These are phyloP conservation scores for Hylia prasina DNA, from an alignment of 2,113 vertebrate genomes.

Conservation along the genomic window DNA sequence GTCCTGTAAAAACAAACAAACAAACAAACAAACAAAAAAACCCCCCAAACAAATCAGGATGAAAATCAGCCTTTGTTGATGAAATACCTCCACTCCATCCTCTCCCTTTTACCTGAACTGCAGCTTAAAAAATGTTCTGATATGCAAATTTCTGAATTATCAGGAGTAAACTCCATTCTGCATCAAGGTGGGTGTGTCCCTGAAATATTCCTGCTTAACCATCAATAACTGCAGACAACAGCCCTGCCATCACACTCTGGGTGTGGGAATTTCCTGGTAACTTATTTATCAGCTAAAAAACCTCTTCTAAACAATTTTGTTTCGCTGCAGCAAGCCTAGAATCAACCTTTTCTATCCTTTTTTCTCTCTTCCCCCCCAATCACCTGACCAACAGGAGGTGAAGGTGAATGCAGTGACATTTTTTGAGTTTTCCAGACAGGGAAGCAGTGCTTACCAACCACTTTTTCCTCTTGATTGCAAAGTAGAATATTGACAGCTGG, in stretches of 20 bases:
- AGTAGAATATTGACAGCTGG: conserved; percentile 34
- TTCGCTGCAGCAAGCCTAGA: neutral
- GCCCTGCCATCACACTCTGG: no score
- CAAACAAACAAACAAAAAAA: neutral
- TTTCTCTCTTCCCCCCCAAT: fast-evolving
- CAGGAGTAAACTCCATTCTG: neutral
- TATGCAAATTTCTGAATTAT: neutral
- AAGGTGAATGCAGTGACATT: neutral
- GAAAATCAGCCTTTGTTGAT: neutral
- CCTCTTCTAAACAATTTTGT: neutral
- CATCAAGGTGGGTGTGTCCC: neutral
- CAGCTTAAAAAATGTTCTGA: neutral
- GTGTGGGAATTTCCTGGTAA: neutral
- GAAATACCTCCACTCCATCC: neutral
- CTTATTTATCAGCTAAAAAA: neutral
- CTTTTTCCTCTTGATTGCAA: conserved; percentile 25
- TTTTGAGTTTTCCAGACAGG: neutral
- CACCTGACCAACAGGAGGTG: neutral
- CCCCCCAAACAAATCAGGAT: neutral
- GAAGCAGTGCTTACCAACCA: conserved; percentile 50
- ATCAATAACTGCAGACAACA: neutral
- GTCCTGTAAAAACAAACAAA: neutral
- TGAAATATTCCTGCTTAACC: neutral
- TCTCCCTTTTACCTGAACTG: neutral
- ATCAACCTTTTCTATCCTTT: neutral